Base-by-base conservation (phyloP, 2,888 invertebrate genomes). In the Psococerastis gibbosa region DNA sequence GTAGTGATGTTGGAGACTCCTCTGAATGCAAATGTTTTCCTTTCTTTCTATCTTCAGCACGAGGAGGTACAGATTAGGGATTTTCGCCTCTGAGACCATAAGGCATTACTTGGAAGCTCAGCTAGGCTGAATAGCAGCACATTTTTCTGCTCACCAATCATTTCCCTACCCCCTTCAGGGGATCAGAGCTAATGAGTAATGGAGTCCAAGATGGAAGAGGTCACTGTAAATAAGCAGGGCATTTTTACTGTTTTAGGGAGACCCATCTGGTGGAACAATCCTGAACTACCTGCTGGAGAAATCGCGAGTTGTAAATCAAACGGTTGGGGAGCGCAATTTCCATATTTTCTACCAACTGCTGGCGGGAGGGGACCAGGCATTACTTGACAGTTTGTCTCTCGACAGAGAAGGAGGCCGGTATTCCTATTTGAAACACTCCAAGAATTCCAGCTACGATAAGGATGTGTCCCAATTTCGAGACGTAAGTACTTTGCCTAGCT, bases 311-410 rank as follows among this genome's bases (percentile, higher is more conserved):
- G 78, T 88, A 13, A 78, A 81, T 55, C 89, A 89, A 59, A 75
- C 76, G 52, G 54, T 64, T 0, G 88, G 88, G 0, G 91, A 91
- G 60, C 70, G 88, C 49, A 91, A 88, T 62, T 91, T 89, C 66
- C 91, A 91, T 55, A 77, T 91, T 44, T 91, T 91, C 65, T 89
- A 91, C 60, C 89, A 91, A 58, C 63, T 91, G 43, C 59, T 91
- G 47, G 70, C 74, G 3, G 87, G 88, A 5, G 78, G 75, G 0
- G 73, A 71, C 49, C 74, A 75, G 18, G 67, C 69, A 1, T 60
- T 75, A 49, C 56, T 89, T 51, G 65, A 67, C 41, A 68, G 72
- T 42, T 62, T 87, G 45, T 69, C 71, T 43, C 66, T 91, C 43
- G 74, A 75, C 44, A 69, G 75, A 48, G 71, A 76, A 46, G 66